These are phyloP conservation scores for Halesus radiatus DNA, from an alignment of 1,140 invertebrate species.

Conservation along the genomic window DNA sequence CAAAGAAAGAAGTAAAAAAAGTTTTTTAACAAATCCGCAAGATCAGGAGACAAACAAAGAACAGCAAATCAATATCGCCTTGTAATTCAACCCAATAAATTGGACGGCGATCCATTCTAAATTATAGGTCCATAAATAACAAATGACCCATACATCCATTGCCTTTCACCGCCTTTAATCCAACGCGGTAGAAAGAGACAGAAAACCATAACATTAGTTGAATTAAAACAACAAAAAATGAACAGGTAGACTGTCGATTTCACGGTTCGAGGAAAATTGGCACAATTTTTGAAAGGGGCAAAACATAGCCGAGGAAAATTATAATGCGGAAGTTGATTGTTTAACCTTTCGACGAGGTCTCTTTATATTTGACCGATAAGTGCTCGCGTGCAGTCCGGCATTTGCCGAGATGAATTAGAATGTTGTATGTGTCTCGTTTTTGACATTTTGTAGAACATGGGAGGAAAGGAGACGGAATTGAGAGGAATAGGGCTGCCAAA, in stretches of 20 bases:
- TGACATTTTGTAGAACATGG: neutral
- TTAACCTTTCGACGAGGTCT: no score
- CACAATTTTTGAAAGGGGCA: no score
- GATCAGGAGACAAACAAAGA: no score
- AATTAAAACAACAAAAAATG: neutral
- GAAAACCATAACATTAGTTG: neutral
- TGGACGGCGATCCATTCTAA: conserved; percentile 24
- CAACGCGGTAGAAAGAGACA: neutral
- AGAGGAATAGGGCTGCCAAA: neutral
- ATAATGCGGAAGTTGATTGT: no score
- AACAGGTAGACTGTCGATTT: neutral
- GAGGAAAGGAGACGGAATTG: conserved; percentile 13
- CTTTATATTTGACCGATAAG: neutral
- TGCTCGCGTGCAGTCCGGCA: neutral
- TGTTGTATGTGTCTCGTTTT: neutral
- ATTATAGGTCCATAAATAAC: neutral
- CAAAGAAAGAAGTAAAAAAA: no score
- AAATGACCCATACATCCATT: conserved; percentile 1
- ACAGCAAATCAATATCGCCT: neutral
- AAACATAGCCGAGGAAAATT: no score
- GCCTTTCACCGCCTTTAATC: neutral
- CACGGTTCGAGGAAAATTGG: neutral
- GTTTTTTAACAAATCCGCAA: no score
- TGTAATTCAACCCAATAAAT: conserved; percentile 15
- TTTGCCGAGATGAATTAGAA: conserved; percentile 33